Conservation (phyloP, 2,113 vertebrate species). For the Lathamus discolor region DNA sequence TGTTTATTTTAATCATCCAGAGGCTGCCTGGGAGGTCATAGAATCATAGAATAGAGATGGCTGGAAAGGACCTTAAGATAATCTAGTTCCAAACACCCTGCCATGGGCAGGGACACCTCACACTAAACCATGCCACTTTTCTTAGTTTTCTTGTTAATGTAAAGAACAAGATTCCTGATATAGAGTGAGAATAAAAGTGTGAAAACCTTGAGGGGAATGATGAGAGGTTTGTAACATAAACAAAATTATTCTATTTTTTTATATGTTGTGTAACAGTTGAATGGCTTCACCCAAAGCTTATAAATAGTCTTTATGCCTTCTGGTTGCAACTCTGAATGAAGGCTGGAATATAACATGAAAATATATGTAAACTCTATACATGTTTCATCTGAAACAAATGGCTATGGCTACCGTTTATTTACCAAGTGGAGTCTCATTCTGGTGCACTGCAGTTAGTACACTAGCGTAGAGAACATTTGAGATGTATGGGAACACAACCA, state of each 20-base stretch:
- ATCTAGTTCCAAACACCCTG: no score
- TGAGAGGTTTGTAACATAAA: neutral
- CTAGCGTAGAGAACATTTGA: conserved; percentile 45
- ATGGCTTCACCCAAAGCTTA: neutral
- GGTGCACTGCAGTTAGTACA: conserved; percentile 60
- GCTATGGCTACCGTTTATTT: conserved; percentile 62
- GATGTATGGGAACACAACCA: conserved; percentile 75
- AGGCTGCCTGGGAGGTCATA: neutral
- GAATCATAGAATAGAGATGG: no score
- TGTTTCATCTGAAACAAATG: conserved; percentile 50
- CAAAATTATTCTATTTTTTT: neutral
- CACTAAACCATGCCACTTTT: neutral
- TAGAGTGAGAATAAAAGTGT: neutral
- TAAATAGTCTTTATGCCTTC: conserved; percentile 12
- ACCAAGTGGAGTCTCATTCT: conserved; percentile 54
- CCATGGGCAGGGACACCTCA: no score
- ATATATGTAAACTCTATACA: neutral
- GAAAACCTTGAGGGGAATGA: neutral
- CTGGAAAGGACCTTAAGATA: no score
- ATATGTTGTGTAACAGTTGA: neutral
- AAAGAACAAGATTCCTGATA: neutral
- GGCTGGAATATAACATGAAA: neutral
- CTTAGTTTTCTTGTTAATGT: neutral
- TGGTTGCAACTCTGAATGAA: conserved; percentile 18
- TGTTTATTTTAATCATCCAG: neutral